A percentile compares a stretch with the other conserved stretches of the same genome.
phyloP scores from a whole-genome alignment of 2,888 invertebrate genomes.

The Acronicta psi region DNA sequence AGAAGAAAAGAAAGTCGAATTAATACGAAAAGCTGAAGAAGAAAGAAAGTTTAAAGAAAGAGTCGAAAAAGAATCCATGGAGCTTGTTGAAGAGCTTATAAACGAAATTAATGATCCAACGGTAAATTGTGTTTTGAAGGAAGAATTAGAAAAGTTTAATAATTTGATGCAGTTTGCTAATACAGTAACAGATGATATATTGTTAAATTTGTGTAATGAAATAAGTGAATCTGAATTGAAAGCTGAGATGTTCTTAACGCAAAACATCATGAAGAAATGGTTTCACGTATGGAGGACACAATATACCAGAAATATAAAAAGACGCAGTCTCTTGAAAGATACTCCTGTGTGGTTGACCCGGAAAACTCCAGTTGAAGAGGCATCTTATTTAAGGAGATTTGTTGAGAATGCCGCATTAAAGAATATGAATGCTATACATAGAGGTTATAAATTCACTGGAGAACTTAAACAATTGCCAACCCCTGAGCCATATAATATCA shows the following conservation, averaged over 20 bases:
- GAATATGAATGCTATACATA: slow-evolving; percentile 81
- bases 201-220: slow-evolving; percentile 72
- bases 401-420: slow-evolving; percentile 74
- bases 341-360: slow-evolving; percentile 84
- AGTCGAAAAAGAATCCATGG: slow-evolving; percentile 76
- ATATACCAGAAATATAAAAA: slow-evolving; percentile 72
- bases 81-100: slow-evolving; percentile 72
- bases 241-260: slow-evolving; percentile 75
- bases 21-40: slow-evolving; percentile 73
- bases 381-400: slow-evolving; percentile 66
- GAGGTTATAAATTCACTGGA: slow-evolving; percentile 79
- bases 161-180: slow-evolving; percentile 69
- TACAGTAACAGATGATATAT: slow-evolving; percentile 69
- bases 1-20: slow-evolving; percentile 74
- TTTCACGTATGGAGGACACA: slow-evolving; percentile 77
- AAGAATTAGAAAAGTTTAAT: slow-evolving; percentile 73
- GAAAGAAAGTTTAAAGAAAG: slow-evolving; percentile 73
- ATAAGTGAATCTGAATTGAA: slow-evolving; percentile 76
- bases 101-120: slow-evolving; percentile 72
- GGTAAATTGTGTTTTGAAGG: slow-evolving; percentile 64
- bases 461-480: slow-evolving; percentile 71
- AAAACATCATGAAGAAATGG: slow-evolving; percentile 79
- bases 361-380: slow-evolving; percentile 77
- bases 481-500: slow-evolving; percentile 77
- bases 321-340: slow-evolving; percentile 77